Percentiles rank a stretch among this genome's conserved stretches.
phyloP scores from a whole-genome alignment of 2,888 invertebrate genomes.

The Coenonympha arcania region DNA sequence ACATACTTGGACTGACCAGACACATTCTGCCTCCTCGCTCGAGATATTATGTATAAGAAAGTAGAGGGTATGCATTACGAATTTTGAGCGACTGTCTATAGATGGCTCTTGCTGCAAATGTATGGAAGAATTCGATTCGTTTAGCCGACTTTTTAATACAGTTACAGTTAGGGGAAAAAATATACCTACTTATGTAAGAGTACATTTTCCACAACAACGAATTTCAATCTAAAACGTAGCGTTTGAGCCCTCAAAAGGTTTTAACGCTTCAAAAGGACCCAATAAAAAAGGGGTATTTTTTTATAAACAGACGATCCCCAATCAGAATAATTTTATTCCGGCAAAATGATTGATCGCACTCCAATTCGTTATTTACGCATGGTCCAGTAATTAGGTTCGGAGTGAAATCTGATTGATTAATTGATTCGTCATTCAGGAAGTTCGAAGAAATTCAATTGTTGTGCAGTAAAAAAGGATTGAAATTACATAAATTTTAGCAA shows the following conservation, averaged over 20 bases:
- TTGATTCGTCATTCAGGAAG: slow-evolving; percentile 14
- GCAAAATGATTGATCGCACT: slow-evolving; percentile 46
- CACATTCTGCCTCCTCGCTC: too few species aligned
- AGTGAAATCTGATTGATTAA: slow-evolving; percentile 35
- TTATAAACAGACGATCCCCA: slow-evolving; percentile 19
- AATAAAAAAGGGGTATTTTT: slow-evolving; percentile 2
- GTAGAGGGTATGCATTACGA: too few species aligned
- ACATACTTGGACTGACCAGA: too few species aligned
- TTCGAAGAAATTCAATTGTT: slow-evolving; percentile 17
- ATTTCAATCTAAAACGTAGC: slow-evolving; percentile 2
- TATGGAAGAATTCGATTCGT: too few species aligned
- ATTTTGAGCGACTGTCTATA: too few species aligned
- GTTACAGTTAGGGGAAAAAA: too few species aligned
- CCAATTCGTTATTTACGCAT: slow-evolving; percentile 39
- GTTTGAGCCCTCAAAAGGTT: neutral
- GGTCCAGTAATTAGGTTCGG: slow-evolving; percentile 40
- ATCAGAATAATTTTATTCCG: slow-evolving; percentile 43
- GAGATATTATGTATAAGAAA: too few species aligned
- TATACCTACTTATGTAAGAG: too few species aligned
- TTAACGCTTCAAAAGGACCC: slow-evolving; percentile 1
- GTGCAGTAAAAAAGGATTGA: neutral
- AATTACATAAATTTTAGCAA: too few species aligned
- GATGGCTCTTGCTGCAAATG: too few species aligned
- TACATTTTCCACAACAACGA: neutral
- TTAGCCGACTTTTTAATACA: too few species aligned